Conservation (phyloP, 2,888 invertebrate genomes). For the Tubulanus polymorphus region DNA sequence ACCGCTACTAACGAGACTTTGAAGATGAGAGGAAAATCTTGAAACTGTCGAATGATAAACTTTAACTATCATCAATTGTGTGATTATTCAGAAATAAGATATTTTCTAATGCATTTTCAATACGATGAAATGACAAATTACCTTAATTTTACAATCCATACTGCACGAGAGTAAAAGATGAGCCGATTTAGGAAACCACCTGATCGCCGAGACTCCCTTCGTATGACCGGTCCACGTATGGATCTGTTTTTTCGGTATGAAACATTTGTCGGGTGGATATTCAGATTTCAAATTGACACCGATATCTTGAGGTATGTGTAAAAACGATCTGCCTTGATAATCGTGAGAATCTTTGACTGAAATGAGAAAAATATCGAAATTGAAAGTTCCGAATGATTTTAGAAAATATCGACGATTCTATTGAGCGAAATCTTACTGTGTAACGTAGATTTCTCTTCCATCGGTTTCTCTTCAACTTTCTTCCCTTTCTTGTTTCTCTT, state of each 20-base stretch:
- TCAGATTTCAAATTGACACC: conserved; percentile 82
- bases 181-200: conserved; percentile 91
- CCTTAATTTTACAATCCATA: conserved; percentile 96
- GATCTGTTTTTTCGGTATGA: conserved; percentile 90
- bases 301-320: conserved; percentile 88
- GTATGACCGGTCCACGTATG: conserved; percentile 97
- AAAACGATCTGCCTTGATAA: conserved; percentile 94
- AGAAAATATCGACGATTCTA: not conserved
- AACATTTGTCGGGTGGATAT: conserved; percentile 90
- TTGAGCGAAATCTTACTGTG: conserved; percentile 68
- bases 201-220: conserved; percentile 89
- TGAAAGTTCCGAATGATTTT: not conserved
- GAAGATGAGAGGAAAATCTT: no score
- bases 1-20: no score
- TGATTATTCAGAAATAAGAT: not conserved
- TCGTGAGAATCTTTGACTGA: conserved; percentile 84
- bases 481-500: conserved; percentile 77
- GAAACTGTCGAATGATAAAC: no score
- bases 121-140: conserved; percentile 43
- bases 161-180: conserved; percentile 92
- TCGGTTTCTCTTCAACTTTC: conserved; percentile 79
- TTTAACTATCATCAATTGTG: no score
- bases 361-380: conserved; percentile 28
- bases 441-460: conserved; percentile 91
- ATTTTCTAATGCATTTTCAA: not conserved